Conservation (phyloP, 37 sponge, comb jelly and placozoan species). For the Aplysina aerophoba region DNA sequence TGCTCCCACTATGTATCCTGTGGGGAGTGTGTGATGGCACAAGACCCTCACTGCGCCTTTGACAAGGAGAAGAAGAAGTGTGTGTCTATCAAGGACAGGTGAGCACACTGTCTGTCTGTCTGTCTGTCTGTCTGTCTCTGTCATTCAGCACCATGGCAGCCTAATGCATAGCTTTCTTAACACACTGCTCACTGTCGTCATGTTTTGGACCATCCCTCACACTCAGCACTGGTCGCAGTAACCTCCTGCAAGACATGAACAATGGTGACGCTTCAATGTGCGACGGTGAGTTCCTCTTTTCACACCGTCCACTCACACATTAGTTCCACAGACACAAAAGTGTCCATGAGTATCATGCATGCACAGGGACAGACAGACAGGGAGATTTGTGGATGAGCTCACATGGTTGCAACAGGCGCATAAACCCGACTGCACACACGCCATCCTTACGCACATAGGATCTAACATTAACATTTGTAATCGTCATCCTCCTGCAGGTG, state of each 20-base stretch:
- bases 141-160: too few relatives aligned
- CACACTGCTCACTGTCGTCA: too few relatives aligned
- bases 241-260: slow-evolving; percentile 37
- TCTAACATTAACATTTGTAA: background rate
- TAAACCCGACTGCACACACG: slow-evolving; percentile 22
- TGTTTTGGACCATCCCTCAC: background rate
- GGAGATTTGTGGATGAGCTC: background rate
- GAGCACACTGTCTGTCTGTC: too few relatives aligned
- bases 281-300: background rate
- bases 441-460: slow-evolving; percentile 37
- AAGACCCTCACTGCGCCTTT: slow-evolving; percentile 76
- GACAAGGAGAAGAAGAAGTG: slow-evolving; percentile 27
- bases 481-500: too few relatives aligned
- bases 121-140: too few relatives aligned
- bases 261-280: slow-evolving; percentile 7
- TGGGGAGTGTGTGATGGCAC: slow-evolving; percentile 39
- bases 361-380: slow-evolving; percentile 1
- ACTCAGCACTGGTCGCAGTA: background rate
- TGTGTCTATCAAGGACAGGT: slow-evolving; percentile 16
- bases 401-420: slow-evolving; percentile 21
- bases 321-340: too few relatives aligned
- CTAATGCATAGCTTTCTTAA: too few relatives aligned
- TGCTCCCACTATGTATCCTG: background rate
- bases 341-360: background rate
- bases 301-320: background rate